Evolutionary conservation across 2,888 invertebrate genomes (phyloP).

Genomic region (Ichneumoninae sp.): DNA sequence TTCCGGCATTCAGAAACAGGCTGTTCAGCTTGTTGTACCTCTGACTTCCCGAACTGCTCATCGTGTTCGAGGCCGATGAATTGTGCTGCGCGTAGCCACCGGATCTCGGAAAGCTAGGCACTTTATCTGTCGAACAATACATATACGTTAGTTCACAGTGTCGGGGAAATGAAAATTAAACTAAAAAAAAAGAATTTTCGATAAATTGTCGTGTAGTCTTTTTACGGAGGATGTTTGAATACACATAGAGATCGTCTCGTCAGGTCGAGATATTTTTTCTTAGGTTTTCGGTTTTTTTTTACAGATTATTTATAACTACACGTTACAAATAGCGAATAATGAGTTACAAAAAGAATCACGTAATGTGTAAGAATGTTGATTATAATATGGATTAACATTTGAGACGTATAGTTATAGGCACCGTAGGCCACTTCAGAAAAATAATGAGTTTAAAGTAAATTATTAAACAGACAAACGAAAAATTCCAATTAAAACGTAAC

Average conservation of each 20-base stretch:
- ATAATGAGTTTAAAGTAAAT: too few species aligned
- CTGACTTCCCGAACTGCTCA: constrained; percentile 82
- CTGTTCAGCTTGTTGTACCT: constrained; percentile 83
- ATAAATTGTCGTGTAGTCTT: background rate
- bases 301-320: too few species aligned
- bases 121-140: constrained; percentile 77
- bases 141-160: constrained; percentile 11
- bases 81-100: constrained; percentile 81
- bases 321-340: too few species aligned
- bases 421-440: too few species aligned
- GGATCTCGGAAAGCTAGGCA: constrained; percentile 81
- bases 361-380: too few species aligned
- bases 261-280: background rate
- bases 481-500: too few species aligned
- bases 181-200: background rate
- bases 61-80: constrained; percentile 82
- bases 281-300: background rate
- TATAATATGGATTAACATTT: too few species aligned
- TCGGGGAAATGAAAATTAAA: background rate
- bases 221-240: background rate
- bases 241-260: background rate
- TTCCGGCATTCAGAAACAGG: constrained; percentile 76
- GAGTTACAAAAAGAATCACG: too few species aligned
- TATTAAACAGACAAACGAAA: too few species aligned
- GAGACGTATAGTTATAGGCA: too few species aligned